A percentile compares a stretch with the other conserved stretches of the same genome.
Conservation (phyloP, 2,888 invertebrate genomes). For the Myathropa florea region DNA sequence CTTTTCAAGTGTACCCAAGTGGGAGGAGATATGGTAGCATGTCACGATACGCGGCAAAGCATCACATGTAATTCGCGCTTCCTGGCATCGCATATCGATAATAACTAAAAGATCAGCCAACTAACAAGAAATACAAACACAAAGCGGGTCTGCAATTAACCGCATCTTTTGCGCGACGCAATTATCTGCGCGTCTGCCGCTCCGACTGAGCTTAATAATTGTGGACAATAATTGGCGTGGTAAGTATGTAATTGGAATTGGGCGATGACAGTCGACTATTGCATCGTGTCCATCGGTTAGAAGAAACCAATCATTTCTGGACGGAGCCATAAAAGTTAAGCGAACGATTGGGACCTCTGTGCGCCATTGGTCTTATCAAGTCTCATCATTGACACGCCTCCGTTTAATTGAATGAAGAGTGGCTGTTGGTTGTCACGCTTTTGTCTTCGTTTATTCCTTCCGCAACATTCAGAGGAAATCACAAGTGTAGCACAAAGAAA, state of each 20-base stretch:
- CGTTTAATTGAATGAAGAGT: slow-evolving; percentile 49
- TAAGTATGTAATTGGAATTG: slow-evolving; percentile 46
- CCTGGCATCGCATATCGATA: slow-evolving; percentile 34
- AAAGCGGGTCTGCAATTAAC: slow-evolving; percentile 27
- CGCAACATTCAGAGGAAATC: slow-evolving; percentile 38
- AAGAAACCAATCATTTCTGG: slow-evolving; percentile 25
- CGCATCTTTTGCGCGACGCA: slow-evolving; percentile 8
- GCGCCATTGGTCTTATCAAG: slow-evolving; percentile 19
- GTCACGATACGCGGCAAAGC: slow-evolving; percentile 23
- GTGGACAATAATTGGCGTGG: slow-evolving; percentile 49
- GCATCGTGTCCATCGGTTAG: neutral
- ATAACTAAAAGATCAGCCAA: slow-evolving; percentile 50
- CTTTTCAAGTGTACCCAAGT: slow-evolving; percentile 1
- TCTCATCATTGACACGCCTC: slow-evolving; percentile 31
- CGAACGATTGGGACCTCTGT: slow-evolving; percentile 16
- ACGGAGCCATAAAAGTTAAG: slow-evolving; percentile 14
- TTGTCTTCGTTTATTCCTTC: slow-evolving; percentile 34
- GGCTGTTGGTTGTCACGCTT: slow-evolving; percentile 8
- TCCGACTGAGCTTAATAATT: slow-evolving; percentile 43
- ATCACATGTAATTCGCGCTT: slow-evolving; percentile 8
- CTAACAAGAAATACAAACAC: slow-evolving; percentile 33
- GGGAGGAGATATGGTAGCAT: slow-evolving; percentile 32
- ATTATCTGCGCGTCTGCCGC: slow-evolving; percentile 35
- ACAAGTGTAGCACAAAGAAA: neutral
- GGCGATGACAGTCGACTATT: slow-evolving; percentile 14